Percentiles rank a stretch among this genome's conserved stretches.
Conservation (phyloP, 2,113 vertebrate genomes). For the Cercocebus atys region DNA sequence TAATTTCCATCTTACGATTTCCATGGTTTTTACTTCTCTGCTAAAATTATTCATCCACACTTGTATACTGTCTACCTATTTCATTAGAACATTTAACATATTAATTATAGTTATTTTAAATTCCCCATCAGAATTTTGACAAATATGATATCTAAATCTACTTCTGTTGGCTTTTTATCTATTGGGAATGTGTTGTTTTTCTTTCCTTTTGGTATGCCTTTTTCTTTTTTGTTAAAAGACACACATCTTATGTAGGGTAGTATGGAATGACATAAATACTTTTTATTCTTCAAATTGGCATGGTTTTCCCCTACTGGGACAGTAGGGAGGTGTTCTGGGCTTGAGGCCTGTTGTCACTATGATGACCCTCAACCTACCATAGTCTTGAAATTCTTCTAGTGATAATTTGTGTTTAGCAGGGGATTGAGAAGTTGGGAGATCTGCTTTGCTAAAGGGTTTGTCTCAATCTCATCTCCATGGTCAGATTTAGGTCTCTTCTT, state of each 20-base stretch:
- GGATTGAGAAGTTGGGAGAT: neutral
- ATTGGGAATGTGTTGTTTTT: neutral
- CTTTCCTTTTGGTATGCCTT: neutral
- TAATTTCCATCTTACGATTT: neutral
- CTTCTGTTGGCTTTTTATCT: neutral
- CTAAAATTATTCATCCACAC: neutral
- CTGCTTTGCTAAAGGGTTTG: neutral
- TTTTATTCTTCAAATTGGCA: neutral
- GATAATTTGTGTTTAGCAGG: neutral
- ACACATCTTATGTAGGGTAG: neutral
- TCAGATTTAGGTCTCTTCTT: neutral
- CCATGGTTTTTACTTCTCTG: neutral
- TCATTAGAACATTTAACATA: neutral
- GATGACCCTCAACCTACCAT: neutral
- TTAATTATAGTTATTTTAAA: neutral
- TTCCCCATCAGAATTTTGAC: neutral
- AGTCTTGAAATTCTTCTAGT: neutral
- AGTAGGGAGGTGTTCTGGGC: neutral
- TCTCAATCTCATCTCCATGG: neutral
- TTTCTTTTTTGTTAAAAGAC: neutral
- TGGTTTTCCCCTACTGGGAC: neutral
- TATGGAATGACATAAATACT: neutral
- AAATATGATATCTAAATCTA: neutral
- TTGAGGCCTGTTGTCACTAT: neutral
- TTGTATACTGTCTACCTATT: neutral